These are phyloP conservation scores for Tridacna crocea DNA, from an alignment of 2,888 invertebrate species.

Conservation along the genomic window DNA sequence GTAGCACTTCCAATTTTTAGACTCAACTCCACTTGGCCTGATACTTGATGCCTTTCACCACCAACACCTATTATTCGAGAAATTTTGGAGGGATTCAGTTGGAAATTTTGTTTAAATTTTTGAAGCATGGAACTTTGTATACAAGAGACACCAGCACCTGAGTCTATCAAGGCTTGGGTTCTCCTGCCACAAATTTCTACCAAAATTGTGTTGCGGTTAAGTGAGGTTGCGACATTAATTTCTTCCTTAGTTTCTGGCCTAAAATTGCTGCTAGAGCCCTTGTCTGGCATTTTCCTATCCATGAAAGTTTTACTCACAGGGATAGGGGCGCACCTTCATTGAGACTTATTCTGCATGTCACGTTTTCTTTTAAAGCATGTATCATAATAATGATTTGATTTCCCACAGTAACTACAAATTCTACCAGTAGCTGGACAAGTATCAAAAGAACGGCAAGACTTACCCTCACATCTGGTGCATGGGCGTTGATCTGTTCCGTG, in stretches of 20 bases:
- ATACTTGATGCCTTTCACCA: neutral
- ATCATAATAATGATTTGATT: neutral
- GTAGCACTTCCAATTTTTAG: neutral
- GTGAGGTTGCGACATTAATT: neutral
- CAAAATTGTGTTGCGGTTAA: neutral
- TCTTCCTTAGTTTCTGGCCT: neutral
- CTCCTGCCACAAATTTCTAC: neutral
- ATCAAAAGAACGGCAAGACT: conserved; percentile 8
- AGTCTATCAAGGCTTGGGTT: neutral
- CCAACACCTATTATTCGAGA: conserved; percentile 2
- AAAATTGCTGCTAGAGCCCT: neutral
- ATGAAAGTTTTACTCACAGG: neutral
- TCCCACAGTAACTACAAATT: neutral
- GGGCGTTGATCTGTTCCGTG: neutral
- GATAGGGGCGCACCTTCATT: neutral
- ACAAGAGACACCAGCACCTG: conserved; percentile 7
- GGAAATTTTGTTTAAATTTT: too few relatives aligned
- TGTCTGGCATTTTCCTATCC: conserved; percentile 6
- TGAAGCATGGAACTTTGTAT: neutral
- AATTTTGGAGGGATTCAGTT: too few relatives aligned
- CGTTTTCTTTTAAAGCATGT: conserved; percentile 11
- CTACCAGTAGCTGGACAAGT: neutral
- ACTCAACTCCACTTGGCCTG: neutral
- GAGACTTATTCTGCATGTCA: neutral
- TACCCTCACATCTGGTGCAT: conserved; percentile 4